Evolutionary conservation across 2,797 vertebrate species (phyloP).

Genomic region (Silurus lanzhouensis): DNA sequence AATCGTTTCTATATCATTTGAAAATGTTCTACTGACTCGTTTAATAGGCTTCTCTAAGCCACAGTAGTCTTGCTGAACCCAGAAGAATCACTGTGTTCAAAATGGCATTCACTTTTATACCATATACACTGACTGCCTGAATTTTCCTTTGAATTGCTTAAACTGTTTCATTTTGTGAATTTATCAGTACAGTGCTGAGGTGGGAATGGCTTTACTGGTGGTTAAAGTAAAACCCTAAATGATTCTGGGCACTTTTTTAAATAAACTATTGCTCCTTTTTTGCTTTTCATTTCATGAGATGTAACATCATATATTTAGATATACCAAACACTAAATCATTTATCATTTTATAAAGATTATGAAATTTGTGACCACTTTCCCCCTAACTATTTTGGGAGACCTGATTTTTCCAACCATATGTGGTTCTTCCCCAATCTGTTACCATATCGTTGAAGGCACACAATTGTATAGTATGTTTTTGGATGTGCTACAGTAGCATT

Average conservation of each 20-base stretch:
- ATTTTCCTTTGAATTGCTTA: neutral
- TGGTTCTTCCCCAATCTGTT: no score
- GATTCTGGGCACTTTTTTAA: neutral
- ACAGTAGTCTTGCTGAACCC: slow-evolving; percentile 60
- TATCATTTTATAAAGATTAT: neutral
- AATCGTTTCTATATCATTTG: slow-evolving; percentile 65
- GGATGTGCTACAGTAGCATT: no score
- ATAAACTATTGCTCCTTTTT: neutral
- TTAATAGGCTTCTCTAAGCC: slow-evolving; percentile 59
- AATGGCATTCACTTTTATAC: slow-evolving; percentile 3
- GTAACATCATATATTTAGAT: neutral
- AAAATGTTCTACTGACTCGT: slow-evolving; percentile 54
- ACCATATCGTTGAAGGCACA: no score
- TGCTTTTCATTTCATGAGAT: neutral
- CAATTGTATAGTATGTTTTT: no score
- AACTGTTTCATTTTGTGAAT: neutral
- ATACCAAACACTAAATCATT: neutral
- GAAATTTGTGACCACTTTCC: neutral
- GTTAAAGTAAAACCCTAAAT: neutral
- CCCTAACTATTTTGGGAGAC: no score
- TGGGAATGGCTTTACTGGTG: neutral
- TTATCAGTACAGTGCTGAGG: neutral
- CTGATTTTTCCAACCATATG: no score
- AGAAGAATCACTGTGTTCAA: slow-evolving; percentile 22
- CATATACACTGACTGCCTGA: neutral